A percentile compares a stretch with the other conserved stretches of the same genome.
Evolutionary conservation across 2,113 vertebrate genomes (phyloP).

Genomic region (Onychorhynchus coronatus): DNA sequence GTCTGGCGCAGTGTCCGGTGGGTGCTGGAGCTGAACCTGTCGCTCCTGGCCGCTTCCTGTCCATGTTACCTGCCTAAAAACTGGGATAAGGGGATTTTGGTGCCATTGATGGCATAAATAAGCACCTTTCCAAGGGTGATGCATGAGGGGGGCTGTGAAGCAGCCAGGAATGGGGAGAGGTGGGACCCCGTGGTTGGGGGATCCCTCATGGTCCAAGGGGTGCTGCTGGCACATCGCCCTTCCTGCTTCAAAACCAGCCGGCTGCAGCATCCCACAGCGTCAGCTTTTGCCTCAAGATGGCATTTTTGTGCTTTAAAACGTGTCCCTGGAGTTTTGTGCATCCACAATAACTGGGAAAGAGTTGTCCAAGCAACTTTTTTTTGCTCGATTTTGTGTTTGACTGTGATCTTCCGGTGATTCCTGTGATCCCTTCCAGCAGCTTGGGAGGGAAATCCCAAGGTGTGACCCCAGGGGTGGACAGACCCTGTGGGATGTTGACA

Average conservation of each 20-base stretch:
- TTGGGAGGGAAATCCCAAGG: fast-evolving
- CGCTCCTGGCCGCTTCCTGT: fast-evolving
- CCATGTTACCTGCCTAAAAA: background rate
- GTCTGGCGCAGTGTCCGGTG: fast-evolving
- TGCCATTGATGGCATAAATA: background rate
- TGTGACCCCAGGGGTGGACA: background rate
- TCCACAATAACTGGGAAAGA: fast-evolving
- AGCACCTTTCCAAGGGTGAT: background rate
- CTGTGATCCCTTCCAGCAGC: background rate
- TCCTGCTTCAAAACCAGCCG: background rate
- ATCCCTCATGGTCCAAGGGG: fast-evolving
- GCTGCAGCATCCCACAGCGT: background rate
- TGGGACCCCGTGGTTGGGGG: fast-evolving
- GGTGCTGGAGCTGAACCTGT: background rate
- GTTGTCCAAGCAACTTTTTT: background rate
- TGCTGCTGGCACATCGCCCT: fast-evolving
- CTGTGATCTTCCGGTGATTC: fast-evolving
- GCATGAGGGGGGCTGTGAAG: background rate
- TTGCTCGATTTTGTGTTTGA: background rate
- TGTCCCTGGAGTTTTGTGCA: background rate
- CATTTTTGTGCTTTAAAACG: constrained; percentile 21
- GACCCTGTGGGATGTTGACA: fast-evolving
- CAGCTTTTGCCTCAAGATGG: constrained; percentile 33
- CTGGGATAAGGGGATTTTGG: fast-evolving
- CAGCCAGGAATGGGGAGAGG: background rate